Conservation (phyloP, 2,113 vertebrate genomes). For the Malurus cyaneus region DNA sequence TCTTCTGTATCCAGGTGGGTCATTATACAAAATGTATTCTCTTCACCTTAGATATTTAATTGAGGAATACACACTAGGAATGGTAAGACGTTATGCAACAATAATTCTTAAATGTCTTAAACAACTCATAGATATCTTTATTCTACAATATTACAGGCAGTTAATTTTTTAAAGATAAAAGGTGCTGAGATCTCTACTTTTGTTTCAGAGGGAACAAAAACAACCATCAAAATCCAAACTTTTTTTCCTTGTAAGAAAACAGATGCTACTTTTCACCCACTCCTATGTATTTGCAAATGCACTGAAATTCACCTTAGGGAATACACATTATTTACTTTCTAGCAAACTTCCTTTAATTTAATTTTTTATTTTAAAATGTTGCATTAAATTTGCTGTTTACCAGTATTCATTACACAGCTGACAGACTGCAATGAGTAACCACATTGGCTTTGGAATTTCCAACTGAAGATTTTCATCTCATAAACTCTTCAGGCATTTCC, state of each 20-base stretch:
- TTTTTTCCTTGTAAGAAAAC: not conserved
- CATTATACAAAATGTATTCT: not conserved
- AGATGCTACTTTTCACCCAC: not conserved
- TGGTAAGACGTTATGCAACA: not conserved
- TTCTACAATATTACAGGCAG: not conserved
- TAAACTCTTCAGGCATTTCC: not conserved
- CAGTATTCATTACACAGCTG: not conserved
- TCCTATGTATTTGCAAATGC: not conserved
- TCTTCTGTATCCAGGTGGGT: not conserved
- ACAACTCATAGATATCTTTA: not conserved
- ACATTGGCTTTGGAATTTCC: not conserved
- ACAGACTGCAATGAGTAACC: not conserved
- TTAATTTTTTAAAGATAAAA: not conserved
- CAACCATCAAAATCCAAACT: not conserved
- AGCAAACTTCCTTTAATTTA: not conserved
- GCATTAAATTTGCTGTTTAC: not conserved
- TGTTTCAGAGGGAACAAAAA: not conserved
- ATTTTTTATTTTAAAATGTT: not conserved
- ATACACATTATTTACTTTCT: not conserved
- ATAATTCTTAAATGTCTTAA: not conserved
- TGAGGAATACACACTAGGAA: not conserved
- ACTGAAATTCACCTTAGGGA: not conserved
- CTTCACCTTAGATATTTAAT: not conserved
- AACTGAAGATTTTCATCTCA: not conserved
- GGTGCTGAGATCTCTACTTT: not conserved